Evolutionary conservation across 2,888 invertebrate species (phyloP).

Genomic region (Dicyrtomina minuta): DNA sequence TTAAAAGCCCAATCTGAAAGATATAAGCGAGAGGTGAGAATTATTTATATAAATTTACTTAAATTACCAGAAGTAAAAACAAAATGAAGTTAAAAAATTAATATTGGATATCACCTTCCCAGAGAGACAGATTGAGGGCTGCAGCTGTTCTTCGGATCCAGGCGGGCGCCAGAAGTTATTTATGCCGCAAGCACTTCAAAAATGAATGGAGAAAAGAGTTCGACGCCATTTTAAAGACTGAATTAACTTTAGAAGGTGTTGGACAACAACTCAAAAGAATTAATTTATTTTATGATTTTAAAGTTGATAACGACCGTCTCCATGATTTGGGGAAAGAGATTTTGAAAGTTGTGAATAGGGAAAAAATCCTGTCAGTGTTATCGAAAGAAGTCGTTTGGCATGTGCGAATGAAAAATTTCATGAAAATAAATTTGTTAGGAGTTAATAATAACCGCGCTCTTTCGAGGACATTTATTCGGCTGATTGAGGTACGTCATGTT

Average conservation of each 20-base stretch:
- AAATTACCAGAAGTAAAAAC: slow-evolving; percentile 30
- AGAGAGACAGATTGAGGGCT: slow-evolving; percentile 61
- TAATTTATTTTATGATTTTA: slow-evolving; percentile 40
- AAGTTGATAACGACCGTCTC: slow-evolving; percentile 29
- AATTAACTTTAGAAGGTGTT: slow-evolving; percentile 31
- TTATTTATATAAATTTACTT: slow-evolving; percentile 35
- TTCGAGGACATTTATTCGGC: slow-evolving; percentile 36
- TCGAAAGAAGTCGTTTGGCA: slow-evolving; percentile 22
- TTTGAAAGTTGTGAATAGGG: neutral
- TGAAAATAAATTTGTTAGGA: slow-evolving; percentile 30
- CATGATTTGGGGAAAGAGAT: slow-evolving; percentile 30
- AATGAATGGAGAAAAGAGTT: slow-evolving; percentile 68
- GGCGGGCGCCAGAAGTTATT: slow-evolving; percentile 74
- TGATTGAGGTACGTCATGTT: slow-evolving; percentile 39
- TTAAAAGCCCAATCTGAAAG: slow-evolving; percentile 82
- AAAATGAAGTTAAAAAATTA: neutral
- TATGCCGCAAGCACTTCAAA: slow-evolving; percentile 69
- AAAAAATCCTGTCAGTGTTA: slow-evolving; percentile 10
- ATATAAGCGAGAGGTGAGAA: slow-evolving; percentile 75
- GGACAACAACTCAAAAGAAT: slow-evolving; percentile 40
- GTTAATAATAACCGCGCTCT: slow-evolving; percentile 20
- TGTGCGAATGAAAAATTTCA: slow-evolving; percentile 27
- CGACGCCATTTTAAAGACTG: slow-evolving; percentile 58
- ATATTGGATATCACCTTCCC: slow-evolving; percentile 38
- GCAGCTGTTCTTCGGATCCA: slow-evolving; percentile 65